These are phyloP conservation scores for Catostomus latipinnis DNA, from an alignment of 2,797 vertebrate species.

Conservation along the genomic window DNA sequence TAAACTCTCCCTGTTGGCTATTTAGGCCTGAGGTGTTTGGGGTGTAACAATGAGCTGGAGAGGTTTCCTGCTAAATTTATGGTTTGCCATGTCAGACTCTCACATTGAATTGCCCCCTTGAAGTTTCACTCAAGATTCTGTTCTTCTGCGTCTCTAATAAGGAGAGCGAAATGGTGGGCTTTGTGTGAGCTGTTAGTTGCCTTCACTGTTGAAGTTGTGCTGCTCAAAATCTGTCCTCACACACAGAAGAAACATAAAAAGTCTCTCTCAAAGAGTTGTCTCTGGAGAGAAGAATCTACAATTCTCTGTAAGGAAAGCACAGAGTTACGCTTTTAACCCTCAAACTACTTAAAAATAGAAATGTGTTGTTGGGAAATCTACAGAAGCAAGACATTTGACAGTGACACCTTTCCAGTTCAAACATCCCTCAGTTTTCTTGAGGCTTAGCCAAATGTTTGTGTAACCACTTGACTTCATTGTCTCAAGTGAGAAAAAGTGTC, in stretches of 20 bases:
- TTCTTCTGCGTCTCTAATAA: constrained; percentile 26
- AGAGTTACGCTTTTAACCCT: constrained; percentile 42
- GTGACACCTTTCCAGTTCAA: constrained; percentile 21
- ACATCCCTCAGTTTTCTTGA: constrained; percentile 2
- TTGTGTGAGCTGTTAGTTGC: constrained; percentile 24
- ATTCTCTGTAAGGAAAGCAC: constrained; percentile 43
- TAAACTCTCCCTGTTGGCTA: constrained; percentile 50
- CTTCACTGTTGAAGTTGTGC: constrained; percentile 33
- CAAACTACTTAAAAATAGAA: constrained; percentile 39
- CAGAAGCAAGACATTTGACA: constrained; percentile 28
- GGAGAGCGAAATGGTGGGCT: constrained; percentile 25
- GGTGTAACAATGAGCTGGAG: constrained; percentile 38
- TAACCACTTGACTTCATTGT: constrained; percentile 8
- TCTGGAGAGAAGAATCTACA: constrained; percentile 39
- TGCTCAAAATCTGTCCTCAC: constrained; percentile 23
- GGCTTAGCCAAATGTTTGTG: constrained; percentile 25
- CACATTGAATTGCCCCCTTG: constrained; percentile 48
- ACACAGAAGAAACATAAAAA: constrained; percentile 42
- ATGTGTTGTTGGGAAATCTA: constrained; percentile 10
- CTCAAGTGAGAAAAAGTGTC: constrained; percentile 14
- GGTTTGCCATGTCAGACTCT: constrained; percentile 51
- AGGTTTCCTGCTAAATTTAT: constrained; percentile 53
- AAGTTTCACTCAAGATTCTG: constrained; percentile 44
- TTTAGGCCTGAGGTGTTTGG: constrained; percentile 52
- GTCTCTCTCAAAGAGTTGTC: constrained; percentile 45